Percentiles rank a stretch among this genome's conserved stretches.
Evolutionary conservation across 1,140 invertebrate genomes (phyloP).

Genomic region (Aphelenchoides besseyi): DNA sequence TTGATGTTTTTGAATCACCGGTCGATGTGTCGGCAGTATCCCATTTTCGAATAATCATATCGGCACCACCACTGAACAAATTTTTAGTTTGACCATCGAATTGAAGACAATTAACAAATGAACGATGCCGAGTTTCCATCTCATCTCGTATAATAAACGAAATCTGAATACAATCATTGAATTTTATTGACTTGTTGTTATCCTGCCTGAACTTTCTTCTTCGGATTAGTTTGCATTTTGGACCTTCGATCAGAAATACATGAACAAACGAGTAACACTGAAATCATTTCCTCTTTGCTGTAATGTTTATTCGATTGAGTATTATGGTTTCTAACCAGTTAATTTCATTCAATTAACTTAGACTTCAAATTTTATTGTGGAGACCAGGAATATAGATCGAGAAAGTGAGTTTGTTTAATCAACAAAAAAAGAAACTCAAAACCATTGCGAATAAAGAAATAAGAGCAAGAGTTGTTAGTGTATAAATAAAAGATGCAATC

Average conservation of each 20-base stretch:
- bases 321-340: background rate
- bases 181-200: background rate
- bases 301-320: background rate
- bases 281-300: background rate
- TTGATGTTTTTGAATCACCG: background rate
- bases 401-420: background rate
- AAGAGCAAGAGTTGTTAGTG: background rate
- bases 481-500: constrained; percentile 36
- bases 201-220: constrained; percentile 36
- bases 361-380: too few species aligned
- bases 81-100: constrained; percentile 80
- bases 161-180: constrained; percentile 70
- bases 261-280: background rate
- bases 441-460: background rate
- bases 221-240: constrained; percentile 32
- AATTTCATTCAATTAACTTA: too few species aligned
- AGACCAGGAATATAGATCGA: too few species aligned
- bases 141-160: constrained; percentile 97
- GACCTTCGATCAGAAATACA: background rate
- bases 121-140: constrained; percentile 84
- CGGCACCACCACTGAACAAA: constrained; percentile 92
- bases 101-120: constrained; percentile 91
- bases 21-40: constrained; percentile 65
- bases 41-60: constrained; percentile 97
- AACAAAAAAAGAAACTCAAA: background rate